Base-by-base conservation (phyloP, 53 echinoderm and acorn worm species). In the Antedon mediterranea region DNA sequence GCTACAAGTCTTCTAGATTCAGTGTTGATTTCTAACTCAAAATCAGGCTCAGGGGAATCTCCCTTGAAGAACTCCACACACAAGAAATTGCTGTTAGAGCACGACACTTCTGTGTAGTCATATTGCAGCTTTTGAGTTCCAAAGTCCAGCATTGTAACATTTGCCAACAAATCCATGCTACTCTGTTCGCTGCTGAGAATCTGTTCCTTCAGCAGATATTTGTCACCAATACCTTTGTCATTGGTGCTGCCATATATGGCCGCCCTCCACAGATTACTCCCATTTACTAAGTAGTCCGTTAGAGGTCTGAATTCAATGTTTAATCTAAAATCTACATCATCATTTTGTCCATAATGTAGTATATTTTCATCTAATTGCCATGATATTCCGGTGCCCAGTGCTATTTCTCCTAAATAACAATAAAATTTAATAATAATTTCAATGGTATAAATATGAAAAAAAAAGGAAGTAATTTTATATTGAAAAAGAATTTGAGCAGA, bases 41-140 rank as follows among this genome's bases (percentile, higher is more conserved):
- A 94, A 57, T 94, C 91, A 31, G 94, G 91, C 4, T 43, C 34
- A 3, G 94, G 82, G 6, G 81, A 75, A 33, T 85, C 82, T 26
- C 85, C 82, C 71, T 91, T 94, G 30, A 91, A 82, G 80, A 94
- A 86, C 32, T 94, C 94, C 84, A 87, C 87, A 71, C 94, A 94
- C n/a, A 91, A 85, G 32, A 81, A 89, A 28, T 73, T 79, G 80
- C 81, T 91, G 14, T 89, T 87, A 6, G 89, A 91, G 43, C 94
- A 94, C 0, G 91, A 91, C 28, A 94, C 87, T 26, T 89, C 91
- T 26, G 94, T 91, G 20, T 91, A 83, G 79, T 94, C 91, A 89
- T 91, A 94, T 11, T 81, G 72, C 0, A 89, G 91, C 70, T 77
- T 78, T 0, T 78, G 89, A 33, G 78, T 74, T 3, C 32, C 71